Evolutionary conservation across 1,140 invertebrate genomes (phyloP).

Genomic region (Trichonephila clavata): DNA sequence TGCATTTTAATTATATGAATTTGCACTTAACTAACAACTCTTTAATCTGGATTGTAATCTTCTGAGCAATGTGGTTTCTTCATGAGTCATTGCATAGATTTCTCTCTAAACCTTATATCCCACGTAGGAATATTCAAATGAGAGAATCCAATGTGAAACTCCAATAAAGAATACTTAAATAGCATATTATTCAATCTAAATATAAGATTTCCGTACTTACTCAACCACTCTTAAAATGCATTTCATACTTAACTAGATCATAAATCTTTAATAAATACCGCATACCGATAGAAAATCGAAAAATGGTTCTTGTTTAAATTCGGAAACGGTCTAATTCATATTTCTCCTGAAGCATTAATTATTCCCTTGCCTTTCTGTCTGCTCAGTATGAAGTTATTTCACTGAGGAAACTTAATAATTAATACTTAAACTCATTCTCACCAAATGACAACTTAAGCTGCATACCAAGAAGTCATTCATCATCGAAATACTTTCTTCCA

Average conservation of each 20-base stretch:
- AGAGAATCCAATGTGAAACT: too few species aligned
- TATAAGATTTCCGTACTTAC: not conserved
- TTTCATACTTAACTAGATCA: not conserved
- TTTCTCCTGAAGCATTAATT: slow-evolving; percentile 17
- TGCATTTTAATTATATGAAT: not conserved
- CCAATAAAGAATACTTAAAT: too few species aligned
- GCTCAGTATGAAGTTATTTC: not conserved
- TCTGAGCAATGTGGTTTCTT: too few species aligned
- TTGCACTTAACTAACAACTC: too few species aligned
- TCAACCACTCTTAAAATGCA: not conserved
- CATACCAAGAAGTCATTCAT: slow-evolving; percentile 47
- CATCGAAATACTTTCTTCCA: slow-evolving; percentile 38
- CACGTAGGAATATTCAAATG: too few species aligned
- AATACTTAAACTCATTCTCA: slow-evolving; percentile 28
- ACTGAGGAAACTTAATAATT: slow-evolving; percentile 31
- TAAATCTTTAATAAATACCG: not conserved
- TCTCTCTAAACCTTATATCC: too few species aligned
- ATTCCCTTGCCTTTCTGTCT: not conserved
- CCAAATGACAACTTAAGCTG: slow-evolving; percentile 31
- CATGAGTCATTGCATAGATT: too few species aligned
- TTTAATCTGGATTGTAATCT: too few species aligned
- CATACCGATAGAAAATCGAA: not conserved
- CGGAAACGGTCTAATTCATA: slow-evolving; percentile 8
- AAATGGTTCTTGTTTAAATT: slow-evolving; percentile 7
- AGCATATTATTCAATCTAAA: not conserved